Conservation (phyloP, 2,888 invertebrate genomes). For the Dryomyza anilis region DNA sequence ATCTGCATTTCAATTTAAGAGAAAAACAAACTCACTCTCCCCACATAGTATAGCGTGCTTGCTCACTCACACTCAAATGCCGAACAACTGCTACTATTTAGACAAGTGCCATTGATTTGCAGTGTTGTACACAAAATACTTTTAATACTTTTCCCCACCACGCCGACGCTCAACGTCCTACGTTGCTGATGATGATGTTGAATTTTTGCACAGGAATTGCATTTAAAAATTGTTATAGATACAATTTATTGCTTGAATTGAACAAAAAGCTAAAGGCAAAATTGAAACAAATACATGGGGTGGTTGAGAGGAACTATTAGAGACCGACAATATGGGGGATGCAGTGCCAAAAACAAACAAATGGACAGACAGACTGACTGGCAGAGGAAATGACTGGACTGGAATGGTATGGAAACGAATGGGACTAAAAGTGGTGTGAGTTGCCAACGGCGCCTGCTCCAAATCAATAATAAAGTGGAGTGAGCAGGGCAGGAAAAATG, state of each 20-base stretch:
- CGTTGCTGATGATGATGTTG: not conserved
- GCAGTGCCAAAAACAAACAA: not conserved
- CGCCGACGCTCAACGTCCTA: not conserved
- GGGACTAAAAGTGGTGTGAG: conserved; percentile 4
- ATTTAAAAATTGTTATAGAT: conserved; percentile 41
- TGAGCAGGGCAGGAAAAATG: conserved; percentile 3
- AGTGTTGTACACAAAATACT: conserved; percentile 7
- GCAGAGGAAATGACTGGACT: too few species aligned
- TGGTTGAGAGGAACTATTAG: not conserved
- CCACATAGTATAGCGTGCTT: not conserved
- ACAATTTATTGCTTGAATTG: conserved; percentile 29
- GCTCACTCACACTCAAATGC: not conserved
- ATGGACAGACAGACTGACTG: not conserved
- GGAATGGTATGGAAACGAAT: not conserved
- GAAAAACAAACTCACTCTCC: conserved; percentile 4
- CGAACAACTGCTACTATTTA: not conserved
- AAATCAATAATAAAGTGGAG: conserved; percentile 12
- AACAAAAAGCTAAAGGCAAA: not conserved
- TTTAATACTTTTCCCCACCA: not conserved
- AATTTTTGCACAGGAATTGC: conserved; percentile 28
- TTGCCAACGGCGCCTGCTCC: conserved; percentile 20
- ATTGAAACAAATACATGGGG: not conserved
- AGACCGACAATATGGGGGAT: not conserved
- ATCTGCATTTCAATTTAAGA: not conserved
- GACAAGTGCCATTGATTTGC: conserved; percentile 5